Base-by-base conservation (phyloP, 2,113 vertebrate species). In the Micronycteris hirsuta region DNA sequence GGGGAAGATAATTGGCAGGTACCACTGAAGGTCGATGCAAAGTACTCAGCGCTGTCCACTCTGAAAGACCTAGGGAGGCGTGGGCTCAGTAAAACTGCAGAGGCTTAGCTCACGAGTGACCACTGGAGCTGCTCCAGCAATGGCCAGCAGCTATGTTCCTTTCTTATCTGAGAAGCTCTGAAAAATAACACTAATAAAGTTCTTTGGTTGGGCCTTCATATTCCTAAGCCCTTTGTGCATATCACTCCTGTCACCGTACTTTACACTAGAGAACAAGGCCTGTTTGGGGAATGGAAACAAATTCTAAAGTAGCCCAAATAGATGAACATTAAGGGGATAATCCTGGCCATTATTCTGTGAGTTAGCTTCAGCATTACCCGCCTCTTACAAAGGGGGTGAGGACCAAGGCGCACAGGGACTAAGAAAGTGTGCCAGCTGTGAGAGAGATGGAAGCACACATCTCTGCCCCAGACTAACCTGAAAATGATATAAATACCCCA, bases 1-100 rank as follows among this genome's bases (percentile, higher is more conserved):
- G 26, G 58, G 89, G 94, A 96, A 76, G 95, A 93, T 97, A 97
- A 97, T 94, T 94, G 97, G 96, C 96, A 96, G 95, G 94, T 95
- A 85, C 47, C 70, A n/a, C 47, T 26, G 91, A 91, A 97, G 96
- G 94, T 91, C 74, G 5, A 43, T 33, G 88, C 22, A 38, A 88
- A 96, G 45, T 88, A 22, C 54, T 1, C 54, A 56, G 83, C 6
- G 0, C 5, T 56, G 76, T 58, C 63, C 73, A 52, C 82, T 96
- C 78, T 17, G 70, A 80, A 78, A 43, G 70, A 74, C 86, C 82
- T 41, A 13, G 67, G 9, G 56, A 94, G 58, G 70, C 14, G n/a
- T 24, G 78, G 36, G 47, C 68, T 41, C 49, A 4, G 56, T n/a
- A 71, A 47, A 38, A 31, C 67, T 76, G 90, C 56, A 41, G 93